These are phyloP conservation scores for Drosophila albomicans DNA, from an alignment of 1,140 invertebrate species.

Conservation along the genomic window DNA sequence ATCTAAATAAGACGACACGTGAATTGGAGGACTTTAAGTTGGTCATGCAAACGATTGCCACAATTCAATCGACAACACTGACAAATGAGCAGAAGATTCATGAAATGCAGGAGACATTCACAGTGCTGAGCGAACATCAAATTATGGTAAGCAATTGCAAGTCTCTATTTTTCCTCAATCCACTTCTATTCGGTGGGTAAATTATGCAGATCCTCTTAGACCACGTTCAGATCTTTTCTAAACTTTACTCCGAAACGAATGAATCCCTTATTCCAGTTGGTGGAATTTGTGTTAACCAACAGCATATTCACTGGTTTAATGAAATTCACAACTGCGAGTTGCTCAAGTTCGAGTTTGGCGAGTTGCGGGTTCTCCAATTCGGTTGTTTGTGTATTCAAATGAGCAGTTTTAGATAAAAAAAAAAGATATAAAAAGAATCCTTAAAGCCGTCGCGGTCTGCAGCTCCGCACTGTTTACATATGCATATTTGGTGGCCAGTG, in stretches of 20 bases:
- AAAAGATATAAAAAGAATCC: slow-evolving; percentile 39
- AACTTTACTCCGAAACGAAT: neutral
- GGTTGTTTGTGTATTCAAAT: slow-evolving; percentile 81
- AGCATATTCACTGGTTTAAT: slow-evolving; percentile 45
- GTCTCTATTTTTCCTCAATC: neutral
- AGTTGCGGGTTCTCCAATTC: slow-evolving; percentile 9
- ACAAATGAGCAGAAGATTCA: slow-evolving; percentile 91
- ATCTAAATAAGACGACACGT: slow-evolving; percentile 90
- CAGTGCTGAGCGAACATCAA: slow-evolving; percentile 86
- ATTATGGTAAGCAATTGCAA: slow-evolving; percentile 85
- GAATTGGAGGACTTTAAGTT: slow-evolving; percentile 93
- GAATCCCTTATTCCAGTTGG: neutral
- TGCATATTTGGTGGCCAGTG: slow-evolving; percentile 68
- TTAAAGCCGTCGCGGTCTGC: slow-evolving; percentile 49
- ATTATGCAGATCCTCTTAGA: neutral
- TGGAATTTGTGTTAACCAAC: neutral
- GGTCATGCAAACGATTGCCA: slow-evolving; percentile 92
- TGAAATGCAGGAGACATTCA: slow-evolving; percentile 88
- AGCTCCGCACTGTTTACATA: slow-evolving; percentile 70
- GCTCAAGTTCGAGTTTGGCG: slow-evolving; percentile 40
- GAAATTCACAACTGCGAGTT: slow-evolving; percentile 40
- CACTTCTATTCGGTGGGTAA: neutral
- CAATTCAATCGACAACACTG: slow-evolving; percentile 90
- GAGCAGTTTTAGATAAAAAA: slow-evolving; percentile 72
- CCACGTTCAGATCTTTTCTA: neutral